phyloP scores from a whole-genome alignment of 1,140 invertebrate genomes.

The Phenacoccus solenopsis region DNA sequence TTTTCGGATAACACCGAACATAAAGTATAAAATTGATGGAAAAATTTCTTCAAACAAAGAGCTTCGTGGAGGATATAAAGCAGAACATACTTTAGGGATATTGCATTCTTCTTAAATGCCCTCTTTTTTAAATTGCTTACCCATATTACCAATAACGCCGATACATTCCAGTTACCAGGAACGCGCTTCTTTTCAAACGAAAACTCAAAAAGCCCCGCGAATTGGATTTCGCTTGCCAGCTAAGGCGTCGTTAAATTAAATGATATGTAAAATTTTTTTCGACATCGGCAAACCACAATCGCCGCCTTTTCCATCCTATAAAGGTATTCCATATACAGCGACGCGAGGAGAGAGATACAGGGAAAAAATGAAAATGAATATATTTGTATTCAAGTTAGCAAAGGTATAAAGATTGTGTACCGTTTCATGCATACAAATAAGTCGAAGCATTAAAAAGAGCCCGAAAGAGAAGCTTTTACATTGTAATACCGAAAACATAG shows the following conservation, averaged over 20 bases:
- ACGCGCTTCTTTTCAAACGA: not conserved
- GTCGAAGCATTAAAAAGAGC: not conserved
- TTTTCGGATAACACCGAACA: too few species aligned
- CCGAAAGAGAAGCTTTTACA: conserved; percentile 2
- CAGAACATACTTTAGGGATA: too few species aligned
- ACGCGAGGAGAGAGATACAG: not conserved
- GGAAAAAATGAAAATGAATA: conserved; percentile 6
- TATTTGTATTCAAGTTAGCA: conserved; percentile 14
- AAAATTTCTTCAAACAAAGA: too few species aligned
- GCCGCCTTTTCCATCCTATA: not conserved
- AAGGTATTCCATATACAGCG: not conserved
- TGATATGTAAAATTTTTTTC: conserved; percentile 15
- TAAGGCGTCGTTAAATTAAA: not conserved
- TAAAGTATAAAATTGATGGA: too few species aligned
- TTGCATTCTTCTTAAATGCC: too few species aligned
- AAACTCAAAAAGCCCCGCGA: not conserved
- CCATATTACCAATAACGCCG: too few species aligned
- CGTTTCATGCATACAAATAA: conserved; percentile 15
- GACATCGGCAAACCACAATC: not conserved
- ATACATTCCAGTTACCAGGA: too few species aligned
- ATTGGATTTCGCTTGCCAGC: too few species aligned
- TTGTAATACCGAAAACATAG: not conserved
- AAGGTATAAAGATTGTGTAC: conserved; percentile 13
- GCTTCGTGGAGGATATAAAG: too few species aligned
- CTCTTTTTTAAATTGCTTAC: too few species aligned